Evolutionary conservation across 2,888 invertebrate species (phyloP).

Genomic region (Clistopyga incitator): DNA sequence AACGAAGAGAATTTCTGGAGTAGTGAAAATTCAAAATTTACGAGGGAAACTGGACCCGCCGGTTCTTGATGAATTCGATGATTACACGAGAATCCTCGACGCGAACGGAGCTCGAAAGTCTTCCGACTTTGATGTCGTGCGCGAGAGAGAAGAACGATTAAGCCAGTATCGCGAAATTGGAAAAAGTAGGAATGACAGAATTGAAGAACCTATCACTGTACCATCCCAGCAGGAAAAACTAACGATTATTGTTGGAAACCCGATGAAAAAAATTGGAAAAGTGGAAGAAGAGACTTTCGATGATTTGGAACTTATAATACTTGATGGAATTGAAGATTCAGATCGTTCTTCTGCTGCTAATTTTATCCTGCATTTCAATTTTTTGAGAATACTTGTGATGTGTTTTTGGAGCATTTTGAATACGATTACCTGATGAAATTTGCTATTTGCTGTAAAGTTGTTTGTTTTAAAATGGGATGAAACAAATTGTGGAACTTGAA

Average conservation of each 20-base stretch:
- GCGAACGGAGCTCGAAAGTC: neutral
- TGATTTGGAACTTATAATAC: constrained; percentile 69
- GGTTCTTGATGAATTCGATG: constrained; percentile 39
- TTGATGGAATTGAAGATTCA: constrained; percentile 67
- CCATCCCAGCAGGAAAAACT: constrained; percentile 38
- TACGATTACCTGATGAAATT: constrained; percentile 35
- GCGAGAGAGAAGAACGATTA: constrained; percentile 64
- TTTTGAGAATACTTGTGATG: constrained; percentile 1
- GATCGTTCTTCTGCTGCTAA: constrained; percentile 34
- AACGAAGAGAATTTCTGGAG: neutral
- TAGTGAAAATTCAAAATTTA: constrained; percentile 28
- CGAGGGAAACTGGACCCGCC: constrained; percentile 33
- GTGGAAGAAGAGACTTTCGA: constrained; percentile 60
- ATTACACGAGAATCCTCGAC: constrained; percentile 53
- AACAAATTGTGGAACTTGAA: too few species aligned
- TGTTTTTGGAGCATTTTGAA: neutral
- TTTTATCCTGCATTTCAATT: neutral
- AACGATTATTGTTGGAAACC: neutral
- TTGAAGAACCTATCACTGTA: constrained; percentile 37
- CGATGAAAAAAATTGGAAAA: constrained; percentile 3
- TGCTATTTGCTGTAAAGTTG: too few species aligned
- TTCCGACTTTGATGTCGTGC: constrained; percentile 51
- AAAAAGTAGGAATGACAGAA: neutral
- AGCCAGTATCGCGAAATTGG: constrained; percentile 71
- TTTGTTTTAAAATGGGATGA: too few species aligned